phyloP scores from a whole-genome alignment of 2,888 invertebrate genomes.

The Lasioglossum pauxillum region DNA sequence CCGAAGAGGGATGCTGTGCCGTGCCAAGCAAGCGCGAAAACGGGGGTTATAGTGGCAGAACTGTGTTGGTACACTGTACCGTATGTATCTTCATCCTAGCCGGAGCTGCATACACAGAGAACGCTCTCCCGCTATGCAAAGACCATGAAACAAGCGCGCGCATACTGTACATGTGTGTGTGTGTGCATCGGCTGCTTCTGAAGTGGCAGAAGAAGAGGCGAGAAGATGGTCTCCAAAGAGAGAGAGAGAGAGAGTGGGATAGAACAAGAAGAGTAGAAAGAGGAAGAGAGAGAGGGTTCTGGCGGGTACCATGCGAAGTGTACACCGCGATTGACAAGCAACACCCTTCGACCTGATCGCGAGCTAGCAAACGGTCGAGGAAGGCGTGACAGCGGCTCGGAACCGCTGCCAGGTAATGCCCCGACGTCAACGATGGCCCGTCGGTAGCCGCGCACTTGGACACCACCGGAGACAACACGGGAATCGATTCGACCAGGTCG shows the following conservation, averaged over 20 bases:
- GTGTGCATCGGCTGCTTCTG: constrained; percentile 44
- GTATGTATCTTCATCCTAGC: constrained; percentile 62
- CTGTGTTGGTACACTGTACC: constrained; percentile 67
- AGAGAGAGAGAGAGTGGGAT: neutral
- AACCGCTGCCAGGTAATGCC: constrained; percentile 54
- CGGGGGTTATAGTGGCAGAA: constrained; percentile 74
- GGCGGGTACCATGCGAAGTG: constrained; percentile 64
- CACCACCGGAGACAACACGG: constrained; percentile 55
- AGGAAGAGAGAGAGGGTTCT: neutral
- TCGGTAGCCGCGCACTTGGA: constrained; percentile 57
- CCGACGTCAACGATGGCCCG: constrained; percentile 25
- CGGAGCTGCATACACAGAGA: constrained; percentile 61
- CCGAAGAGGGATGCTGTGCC: constrained; percentile 82
- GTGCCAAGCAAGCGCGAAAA: constrained; percentile 81
- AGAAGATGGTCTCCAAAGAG: constrained; percentile 59
- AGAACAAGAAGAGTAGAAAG: constrained; percentile 30
- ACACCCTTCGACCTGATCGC: constrained; percentile 46
- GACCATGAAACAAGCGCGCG: constrained; percentile 14
- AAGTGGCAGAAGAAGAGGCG: constrained; percentile 69
- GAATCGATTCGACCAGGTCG: constrained; percentile 48
- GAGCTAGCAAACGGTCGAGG: constrained; percentile 35
- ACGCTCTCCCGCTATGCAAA: constrained; percentile 27
- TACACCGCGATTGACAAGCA: constrained; percentile 69
- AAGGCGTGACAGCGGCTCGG: constrained; percentile 61
- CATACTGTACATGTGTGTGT: constrained; percentile 26